Evolutionary conservation across 2,888 invertebrate species (phyloP).

Genomic region (Chloroclystis v-ata): DNA sequence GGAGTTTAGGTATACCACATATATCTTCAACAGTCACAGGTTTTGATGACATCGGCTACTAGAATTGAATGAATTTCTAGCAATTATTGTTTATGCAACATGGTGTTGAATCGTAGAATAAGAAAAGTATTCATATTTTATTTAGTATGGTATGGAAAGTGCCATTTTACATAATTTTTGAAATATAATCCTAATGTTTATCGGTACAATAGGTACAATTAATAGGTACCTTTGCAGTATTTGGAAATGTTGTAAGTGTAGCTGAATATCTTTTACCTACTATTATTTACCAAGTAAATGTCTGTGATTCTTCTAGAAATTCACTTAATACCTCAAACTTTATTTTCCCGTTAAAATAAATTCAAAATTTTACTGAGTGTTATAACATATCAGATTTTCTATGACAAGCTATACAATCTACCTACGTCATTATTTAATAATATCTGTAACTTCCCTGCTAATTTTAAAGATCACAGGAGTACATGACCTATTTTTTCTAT

Average conservation of each 20-base stretch:
- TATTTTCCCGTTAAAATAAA: conserved; percentile 7
- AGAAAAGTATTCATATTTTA: too few relatives aligned
- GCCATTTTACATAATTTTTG: neutral
- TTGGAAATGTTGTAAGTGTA: too few relatives aligned
- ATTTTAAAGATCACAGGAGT: conserved; percentile 8
- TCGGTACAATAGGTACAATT: too few relatives aligned
- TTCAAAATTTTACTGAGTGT: conserved; percentile 18
- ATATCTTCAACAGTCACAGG: too few relatives aligned
- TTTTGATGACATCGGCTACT: neutral
- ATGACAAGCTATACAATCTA: conserved; percentile 12
- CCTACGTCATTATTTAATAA: conserved; percentile 7
- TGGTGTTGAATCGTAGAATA: too few relatives aligned
- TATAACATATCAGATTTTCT: conserved; percentile 25
- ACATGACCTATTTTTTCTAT: conserved; percentile 14
- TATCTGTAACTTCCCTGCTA: conserved; percentile 7
- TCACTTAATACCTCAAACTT: conserved; percentile 10
- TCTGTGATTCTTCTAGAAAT: conserved; percentile 18
- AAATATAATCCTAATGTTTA: too few relatives aligned
- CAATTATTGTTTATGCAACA: too few relatives aligned
- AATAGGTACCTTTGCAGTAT: too few relatives aligned
- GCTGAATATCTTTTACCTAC: neutral
- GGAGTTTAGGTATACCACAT: neutral
- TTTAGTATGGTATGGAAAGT: too few relatives aligned
- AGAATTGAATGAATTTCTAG: neutral
- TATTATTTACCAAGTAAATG: conserved; percentile 9